Evolutionary conservation across 2,113 vertebrate species (phyloP).

Genomic region (Dendrocopos noguchii): DNA sequence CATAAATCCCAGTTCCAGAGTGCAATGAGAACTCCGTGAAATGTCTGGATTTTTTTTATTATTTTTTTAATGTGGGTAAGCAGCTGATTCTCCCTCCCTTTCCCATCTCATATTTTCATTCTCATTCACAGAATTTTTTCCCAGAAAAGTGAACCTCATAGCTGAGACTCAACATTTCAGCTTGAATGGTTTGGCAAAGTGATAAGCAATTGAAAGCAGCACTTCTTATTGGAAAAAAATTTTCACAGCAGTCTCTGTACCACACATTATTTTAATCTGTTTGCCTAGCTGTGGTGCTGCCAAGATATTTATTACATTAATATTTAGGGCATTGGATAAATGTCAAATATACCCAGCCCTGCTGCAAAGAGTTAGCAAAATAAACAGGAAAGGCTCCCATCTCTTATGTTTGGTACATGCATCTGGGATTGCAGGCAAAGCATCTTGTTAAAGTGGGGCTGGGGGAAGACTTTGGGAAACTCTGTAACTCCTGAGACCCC

Average conservation of each 20-base stretch:
- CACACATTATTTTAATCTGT: conserved; percentile 35
- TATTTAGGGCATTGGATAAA: conserved; percentile 29
- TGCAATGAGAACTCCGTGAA: not conserved
- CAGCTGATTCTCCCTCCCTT: not conserved
- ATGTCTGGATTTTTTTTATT: not conserved
- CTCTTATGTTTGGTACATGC: not conserved
- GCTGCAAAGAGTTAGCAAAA: not conserved
- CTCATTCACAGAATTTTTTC: conserved; percentile 8
- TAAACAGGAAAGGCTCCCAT: not conserved
- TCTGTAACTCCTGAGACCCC: not conserved
- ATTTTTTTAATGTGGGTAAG: not conserved
- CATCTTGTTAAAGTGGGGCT: not conserved
- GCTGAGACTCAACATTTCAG: conserved; percentile 26
- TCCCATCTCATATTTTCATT: not conserved
- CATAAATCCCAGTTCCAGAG: not conserved
- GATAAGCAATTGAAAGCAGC: conserved; percentile 38
- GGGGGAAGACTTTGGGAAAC: not conserved
- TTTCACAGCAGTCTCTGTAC: conserved; percentile 13
- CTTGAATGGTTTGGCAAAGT: conserved; percentile 43
- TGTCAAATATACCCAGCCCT: conserved; percentile 4
- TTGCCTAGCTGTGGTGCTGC: conserved; percentile 33
- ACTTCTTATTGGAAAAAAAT: conserved; percentile 25
- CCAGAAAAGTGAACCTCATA: conserved; percentile 18
- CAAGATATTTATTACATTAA: conserved; percentile 19
- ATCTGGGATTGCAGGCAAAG: not conserved